Evolutionary conservation across 2,797 vertebrate genomes (phyloP), one percentile per base, ranked within the genome.

Genomic region (Buphagus erythrorhynchus): DNA sequence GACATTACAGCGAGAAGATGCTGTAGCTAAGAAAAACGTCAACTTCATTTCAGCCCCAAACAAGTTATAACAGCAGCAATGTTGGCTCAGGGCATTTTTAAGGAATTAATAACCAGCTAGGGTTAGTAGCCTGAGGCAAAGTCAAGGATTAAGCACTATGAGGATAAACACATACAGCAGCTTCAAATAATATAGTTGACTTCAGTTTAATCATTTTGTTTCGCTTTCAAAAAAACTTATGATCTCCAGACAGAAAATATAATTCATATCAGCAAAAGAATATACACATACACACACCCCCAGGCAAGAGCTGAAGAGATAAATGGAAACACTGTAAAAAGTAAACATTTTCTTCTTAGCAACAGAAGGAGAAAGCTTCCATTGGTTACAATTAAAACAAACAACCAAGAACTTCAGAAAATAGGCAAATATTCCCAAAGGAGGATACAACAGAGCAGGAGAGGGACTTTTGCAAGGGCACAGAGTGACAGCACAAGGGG

Each of bases 171-270:
- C 66, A 86, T 86, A 86, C 79, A 95, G 93, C 79, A 71, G 93
- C 95, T 96, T 97, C 96, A 95, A 94, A 93, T 96, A 95, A 90
- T 65, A 85, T n/a, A 81, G 89, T 26, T 96, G 94, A 96, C 91
- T 96, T 81, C 93, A 84, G 87, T 90, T 97, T 95, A 97, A 97
- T 96, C 90, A 96, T 96, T 97, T 96, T 96, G 96, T 95, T 96
- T 96, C 63, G n/a, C 96, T 91, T 94, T 90, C 94, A 81, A 59
- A 88, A 94, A 95, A 96, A 88, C 94, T 91, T 96, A 93, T 88
- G 90, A 97, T 95, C 95, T 96, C 85, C 51, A 91, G 85, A 93
- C 90, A 78, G 67, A 95, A 94, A 96, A 94, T 93, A 71, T 91
- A 96, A 96, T 90, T 96, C 91, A 19, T 55, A 96, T 94, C 93